Base-by-base conservation (phyloP, 2,888 invertebrate genomes). In the Blomia tropicalis region DNA sequence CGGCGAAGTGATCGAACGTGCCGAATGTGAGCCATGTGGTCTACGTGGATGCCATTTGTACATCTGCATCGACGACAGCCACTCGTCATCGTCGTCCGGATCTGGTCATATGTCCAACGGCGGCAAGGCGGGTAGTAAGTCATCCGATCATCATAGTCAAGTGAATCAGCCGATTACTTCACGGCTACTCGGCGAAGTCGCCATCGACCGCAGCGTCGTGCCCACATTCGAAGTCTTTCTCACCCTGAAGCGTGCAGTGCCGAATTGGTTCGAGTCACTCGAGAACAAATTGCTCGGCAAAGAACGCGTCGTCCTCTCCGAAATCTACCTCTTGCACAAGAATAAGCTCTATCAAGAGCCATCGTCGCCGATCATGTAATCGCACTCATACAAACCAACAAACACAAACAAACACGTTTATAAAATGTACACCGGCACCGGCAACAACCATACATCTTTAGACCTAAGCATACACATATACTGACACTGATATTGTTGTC, bases 151-250 rank as follows among this genome's bases (percentile, higher is more conserved):
- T 27, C 22, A 47, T 47, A 7, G 22, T 14, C 51, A 47, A n/a
- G 22, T n/a, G 51, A 22, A 22, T 14, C 27, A 22, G 51, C 22
- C 51, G 51, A 7, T 47, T 22, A 14, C 22, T 27, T 47, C 60
- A 7, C 79, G 85, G 69, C 79, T 83, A 71, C 79, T 90, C 70
- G 86, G 87, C 63, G 83, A 84, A 71, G 81, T 90, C 75, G 84
- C 87, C 75, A 83, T 86, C 71, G 89, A 90, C 76, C 84, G 85
- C 60, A 82, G 81, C 72, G 86, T 87, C 31, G 84, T 89, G 59
- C 85, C 89, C 66, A 91, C 90, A 66, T 91, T 90, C 75, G 90
- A 91, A 76, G 79, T 91, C 70, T 85, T 85, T 76, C 79, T 91
- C 68, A 89, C 87, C 59, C 79, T 91, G 69, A 85, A 85, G 74